Conservation (phyloP, 2,888 invertebrate genomes). For the Thymelicus sylvestris region DNA sequence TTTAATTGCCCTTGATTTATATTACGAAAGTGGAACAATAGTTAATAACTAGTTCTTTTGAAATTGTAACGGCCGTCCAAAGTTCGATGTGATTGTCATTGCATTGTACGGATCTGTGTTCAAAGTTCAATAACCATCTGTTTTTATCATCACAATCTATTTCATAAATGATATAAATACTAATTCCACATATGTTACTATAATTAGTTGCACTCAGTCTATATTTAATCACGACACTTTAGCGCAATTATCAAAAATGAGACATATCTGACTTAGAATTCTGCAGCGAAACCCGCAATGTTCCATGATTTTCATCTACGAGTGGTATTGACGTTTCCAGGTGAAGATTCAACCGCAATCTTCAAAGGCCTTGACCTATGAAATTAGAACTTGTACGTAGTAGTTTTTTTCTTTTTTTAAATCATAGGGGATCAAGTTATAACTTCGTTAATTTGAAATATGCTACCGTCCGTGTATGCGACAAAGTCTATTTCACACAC, state of each 20-base stretch:
- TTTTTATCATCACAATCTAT: too few species aligned
- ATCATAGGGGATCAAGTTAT: neutral
- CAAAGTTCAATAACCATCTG: neutral
- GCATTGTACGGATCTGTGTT: neutral
- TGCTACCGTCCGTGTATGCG: too few species aligned
- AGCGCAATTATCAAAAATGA: neutral
- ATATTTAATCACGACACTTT: neutral
- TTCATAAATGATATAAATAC: neutral
- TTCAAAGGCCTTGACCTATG: conserved; percentile 16
- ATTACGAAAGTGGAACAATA: conserved; percentile 1
- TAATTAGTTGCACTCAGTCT: neutral
- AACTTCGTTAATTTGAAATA: neutral
- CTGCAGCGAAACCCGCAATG: neutral
- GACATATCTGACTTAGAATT: neutral
- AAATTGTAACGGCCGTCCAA: neutral
- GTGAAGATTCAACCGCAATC: conserved; percentile 17
- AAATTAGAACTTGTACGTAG: neutral
- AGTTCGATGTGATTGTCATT: neutral
- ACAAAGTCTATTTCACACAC: too few species aligned
- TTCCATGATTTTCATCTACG: neutral
- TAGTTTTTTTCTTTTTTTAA: neutral
- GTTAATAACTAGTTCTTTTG: conserved; percentile 2
- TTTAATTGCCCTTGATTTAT: conserved; percentile 19
- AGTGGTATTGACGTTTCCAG: conserved; percentile 17
- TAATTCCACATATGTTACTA: neutral